Percentiles rank a stretch among this genome's conserved stretches.
phyloP scores from a whole-genome alignment of 1,140 invertebrate genomes.

The Polypedilum vanderplanki region DNA sequence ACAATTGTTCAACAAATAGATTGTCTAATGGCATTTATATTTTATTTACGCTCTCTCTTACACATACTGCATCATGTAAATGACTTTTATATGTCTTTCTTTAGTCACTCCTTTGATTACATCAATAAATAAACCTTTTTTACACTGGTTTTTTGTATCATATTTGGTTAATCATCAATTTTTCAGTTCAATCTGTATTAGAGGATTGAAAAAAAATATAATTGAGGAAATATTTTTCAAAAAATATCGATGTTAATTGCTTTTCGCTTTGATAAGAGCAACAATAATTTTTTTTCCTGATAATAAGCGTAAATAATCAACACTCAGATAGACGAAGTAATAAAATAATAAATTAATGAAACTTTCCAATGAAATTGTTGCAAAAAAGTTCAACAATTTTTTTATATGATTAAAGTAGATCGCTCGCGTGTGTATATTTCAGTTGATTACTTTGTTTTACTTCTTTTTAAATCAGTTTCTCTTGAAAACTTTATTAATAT shows the following conservation, averaged over 20 bases:
- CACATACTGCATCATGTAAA: conserved; percentile 1
- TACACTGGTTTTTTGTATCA: too few species aligned
- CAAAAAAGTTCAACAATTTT: too few species aligned
- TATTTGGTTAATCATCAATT: too few species aligned
- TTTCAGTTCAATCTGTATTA: background rate
- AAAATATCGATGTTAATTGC: background rate
- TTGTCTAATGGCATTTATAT: background rate
- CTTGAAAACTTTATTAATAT: too few species aligned
- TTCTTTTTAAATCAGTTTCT: too few species aligned
- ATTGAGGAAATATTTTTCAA: background rate
- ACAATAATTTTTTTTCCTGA: background rate
- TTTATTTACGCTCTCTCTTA: background rate
- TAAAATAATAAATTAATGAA: too few species aligned
- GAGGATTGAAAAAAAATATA: background rate
- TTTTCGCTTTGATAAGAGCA: background rate
- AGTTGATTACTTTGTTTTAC: too few species aligned
- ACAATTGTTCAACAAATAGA: background rate
- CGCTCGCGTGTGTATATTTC: too few species aligned
- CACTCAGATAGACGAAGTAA: too few species aligned
- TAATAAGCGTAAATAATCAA: background rate
- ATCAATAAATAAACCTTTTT: background rate
- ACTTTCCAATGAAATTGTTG: too few species aligned
- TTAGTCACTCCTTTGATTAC: conserved; percentile 12
- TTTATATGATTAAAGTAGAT: too few species aligned
- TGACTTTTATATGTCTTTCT: background rate